phyloP scores from a whole-genome alignment of 2,113 vertebrate species.

The Xenus cinereus region DNA sequence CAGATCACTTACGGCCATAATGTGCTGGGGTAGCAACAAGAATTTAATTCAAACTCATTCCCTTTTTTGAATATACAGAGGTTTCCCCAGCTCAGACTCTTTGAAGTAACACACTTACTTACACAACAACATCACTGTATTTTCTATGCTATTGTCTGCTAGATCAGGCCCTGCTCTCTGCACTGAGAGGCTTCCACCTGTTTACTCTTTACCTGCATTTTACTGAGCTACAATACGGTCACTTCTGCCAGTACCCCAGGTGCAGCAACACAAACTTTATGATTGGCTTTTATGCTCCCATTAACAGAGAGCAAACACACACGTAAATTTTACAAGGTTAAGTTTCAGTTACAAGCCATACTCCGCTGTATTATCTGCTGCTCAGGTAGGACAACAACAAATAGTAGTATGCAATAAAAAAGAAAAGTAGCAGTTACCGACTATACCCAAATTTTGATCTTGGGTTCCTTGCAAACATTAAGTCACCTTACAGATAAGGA shows the following conservation, averaged over 20 bases:
- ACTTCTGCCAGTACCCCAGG: conserved; percentile 21
- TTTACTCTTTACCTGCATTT: background rate
- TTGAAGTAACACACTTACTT: background rate
- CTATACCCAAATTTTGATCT: background rate
- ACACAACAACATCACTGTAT: background rate
- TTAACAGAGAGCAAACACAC: conserved; percentile 75
- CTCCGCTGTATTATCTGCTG: conserved; percentile 35
- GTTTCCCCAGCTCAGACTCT: background rate
- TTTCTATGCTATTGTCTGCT: background rate
- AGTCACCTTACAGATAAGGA: background rate
- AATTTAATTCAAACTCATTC: background rate
- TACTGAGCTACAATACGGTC: background rate
- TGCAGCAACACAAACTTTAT: conserved; percentile 60
- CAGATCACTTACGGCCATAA: background rate
- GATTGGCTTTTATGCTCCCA: conserved; percentile 52
- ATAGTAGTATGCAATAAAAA: background rate
- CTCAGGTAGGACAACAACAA: conserved; percentile 21
- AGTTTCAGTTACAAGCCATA: conserved; percentile 69
- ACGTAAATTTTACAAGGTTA: conserved; percentile 63
- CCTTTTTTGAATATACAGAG: background rate
- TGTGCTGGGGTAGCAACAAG: background rate
- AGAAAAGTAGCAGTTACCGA: background rate
- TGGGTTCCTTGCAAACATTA: background rate
- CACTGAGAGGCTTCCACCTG: background rate
- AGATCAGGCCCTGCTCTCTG: background rate